phyloP scores from a whole-genome alignment of 2,888 invertebrate species.

The Anagyrus pseudococci region DNA sequence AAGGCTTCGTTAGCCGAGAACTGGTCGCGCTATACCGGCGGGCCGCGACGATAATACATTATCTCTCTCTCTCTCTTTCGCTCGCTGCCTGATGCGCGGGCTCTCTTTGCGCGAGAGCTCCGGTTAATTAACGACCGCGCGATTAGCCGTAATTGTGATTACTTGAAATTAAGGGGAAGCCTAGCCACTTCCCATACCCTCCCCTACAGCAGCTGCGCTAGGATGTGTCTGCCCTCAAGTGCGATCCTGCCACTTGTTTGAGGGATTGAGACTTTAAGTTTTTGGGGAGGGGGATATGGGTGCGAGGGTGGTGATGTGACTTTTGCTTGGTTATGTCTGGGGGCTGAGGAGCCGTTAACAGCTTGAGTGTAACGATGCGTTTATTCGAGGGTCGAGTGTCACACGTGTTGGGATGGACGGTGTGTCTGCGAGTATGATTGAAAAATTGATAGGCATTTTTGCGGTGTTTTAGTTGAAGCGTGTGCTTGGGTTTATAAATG shows the following conservation, averaged over 20 bases:
- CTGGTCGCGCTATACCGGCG: conserved; percentile 24
- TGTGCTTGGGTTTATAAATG: too few relatives aligned
- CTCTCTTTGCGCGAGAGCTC: conserved; percentile 56
- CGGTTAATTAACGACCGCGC: conserved; percentile 57
- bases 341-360: conserved; percentile 1
- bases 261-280: neutral
- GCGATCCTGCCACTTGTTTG: conserved; percentile 31
- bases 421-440: too few relatives aligned
- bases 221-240: too few relatives aligned
- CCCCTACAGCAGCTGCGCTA: too few relatives aligned
- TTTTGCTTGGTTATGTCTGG: conserved; percentile 20
- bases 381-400: neutral
- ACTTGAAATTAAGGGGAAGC: conserved; percentile 56
- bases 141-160: conserved; percentile 61
- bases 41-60: conserved; percentile 55
- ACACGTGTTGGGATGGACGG: neutral
- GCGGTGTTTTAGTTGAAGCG: neutral
- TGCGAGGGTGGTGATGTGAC: neutral
- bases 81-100: conserved; percentile 51
- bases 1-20: conserved; percentile 28
- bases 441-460: neutral
- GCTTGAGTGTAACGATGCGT: neutral
- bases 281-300: too few relatives aligned
- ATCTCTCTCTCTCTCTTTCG: conserved; percentile 45
- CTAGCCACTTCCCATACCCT: too few relatives aligned